Base-by-base conservation (phyloP, 2,797 vertebrate genomes). In the Pelobates cultripes region DNA sequence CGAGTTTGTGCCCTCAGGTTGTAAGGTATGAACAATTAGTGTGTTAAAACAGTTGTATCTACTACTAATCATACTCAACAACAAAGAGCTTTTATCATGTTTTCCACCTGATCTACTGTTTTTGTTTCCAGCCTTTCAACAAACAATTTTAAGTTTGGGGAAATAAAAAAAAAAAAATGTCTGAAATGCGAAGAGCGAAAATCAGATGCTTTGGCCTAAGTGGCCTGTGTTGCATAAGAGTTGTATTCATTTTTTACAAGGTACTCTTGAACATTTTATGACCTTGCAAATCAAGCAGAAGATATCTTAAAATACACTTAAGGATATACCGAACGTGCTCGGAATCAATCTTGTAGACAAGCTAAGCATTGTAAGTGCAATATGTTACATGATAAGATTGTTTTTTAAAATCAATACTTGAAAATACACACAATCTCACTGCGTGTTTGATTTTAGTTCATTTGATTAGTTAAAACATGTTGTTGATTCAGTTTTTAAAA, bases 31-130 rank as follows among this genome's bases (percentile, higher is more conserved):
- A 89, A 86, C 87, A 87, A 88, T 68, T 80, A 88, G 87, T 6
- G 7, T 91, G 87, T 89, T 85, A 86, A 85, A 91, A 88, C 70
- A 86, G 73, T 87, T 90, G 88, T 90, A 88, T 82, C 91, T 89
- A 86, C 87, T 87, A 91, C 90, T 89, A 78, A 87, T 89, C 89
- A 90, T 86, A 87, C 85, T 84, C 85, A 89, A 84, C 88, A 87
- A 88, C 43, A 78, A 87, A 90, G 84, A 87, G 87, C 88, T 92
- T 89, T 93, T 88, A 91, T 90, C 82, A 80, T 74, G 67, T 91
- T 91, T 93, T 90, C 90, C 86, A 86, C 88, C 88, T 88, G 86
- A 72, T 70, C 90, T 86, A 78, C 82, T 86, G 57, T 86, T 90
- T 89, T 51, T 89, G 79, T 89, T 85, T 86, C 77, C 72, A 82